These are phyloP conservation scores for Crossocerus cetratus DNA, from an alignment of 2,888 invertebrate genomes.

Conservation along the genomic window DNA sequence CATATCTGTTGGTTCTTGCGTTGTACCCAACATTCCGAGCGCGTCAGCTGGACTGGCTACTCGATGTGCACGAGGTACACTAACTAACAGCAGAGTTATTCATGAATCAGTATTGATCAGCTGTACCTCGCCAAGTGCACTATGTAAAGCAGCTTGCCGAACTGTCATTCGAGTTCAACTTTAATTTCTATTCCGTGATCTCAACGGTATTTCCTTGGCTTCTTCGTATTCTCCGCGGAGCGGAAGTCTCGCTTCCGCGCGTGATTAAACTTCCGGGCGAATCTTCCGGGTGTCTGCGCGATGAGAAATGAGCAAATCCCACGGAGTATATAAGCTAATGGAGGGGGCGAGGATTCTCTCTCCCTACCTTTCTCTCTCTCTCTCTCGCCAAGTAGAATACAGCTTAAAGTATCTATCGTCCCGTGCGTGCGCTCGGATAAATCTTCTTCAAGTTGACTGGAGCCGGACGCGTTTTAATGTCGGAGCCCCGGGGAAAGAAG, in stretches of 20 bases:
- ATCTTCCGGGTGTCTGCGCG: constrained; percentile 27
- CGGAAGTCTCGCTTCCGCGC: background rate
- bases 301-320: constrained; percentile 20
- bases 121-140: no score
- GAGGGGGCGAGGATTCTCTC: no score
- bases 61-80: no score
- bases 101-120: no score
- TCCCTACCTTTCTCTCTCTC: no score
- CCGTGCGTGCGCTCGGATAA: constrained; percentile 14
- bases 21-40: background rate
- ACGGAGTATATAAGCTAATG: background rate
- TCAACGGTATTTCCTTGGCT: no score
- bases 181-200: no score
- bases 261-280: constrained; percentile 15
- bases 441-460: constrained; percentile 26
- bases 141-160: no score
- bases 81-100: no score
- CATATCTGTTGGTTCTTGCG: no score
- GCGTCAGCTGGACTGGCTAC: background rate
- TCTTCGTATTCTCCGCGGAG: no score
- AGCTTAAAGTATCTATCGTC: constrained; percentile 14
- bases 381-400: background rate
- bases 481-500: constrained; percentile 17
- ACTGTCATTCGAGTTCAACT: no score
- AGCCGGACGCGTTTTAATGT: constrained; percentile 28